A percentile compares a stretch with the other conserved stretches of the same genome.
These are phyloP conservation scores for Pogonocichla stellata DNA, from an alignment of 2,113 vertebrate species.

Conservation along the genomic window DNA sequence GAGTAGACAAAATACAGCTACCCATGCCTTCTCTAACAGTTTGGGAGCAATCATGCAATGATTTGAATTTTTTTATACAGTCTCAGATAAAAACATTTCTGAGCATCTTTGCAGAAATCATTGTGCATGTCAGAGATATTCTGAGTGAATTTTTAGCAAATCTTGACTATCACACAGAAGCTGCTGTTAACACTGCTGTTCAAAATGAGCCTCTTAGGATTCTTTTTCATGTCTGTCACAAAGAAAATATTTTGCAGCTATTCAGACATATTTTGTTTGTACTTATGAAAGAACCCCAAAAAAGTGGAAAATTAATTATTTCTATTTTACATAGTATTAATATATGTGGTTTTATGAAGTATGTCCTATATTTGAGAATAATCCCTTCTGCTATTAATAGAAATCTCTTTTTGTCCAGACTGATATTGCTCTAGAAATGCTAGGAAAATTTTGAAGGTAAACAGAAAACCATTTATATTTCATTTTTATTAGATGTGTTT, in stretches of 20 bases:
- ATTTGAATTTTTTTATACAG: not conserved
- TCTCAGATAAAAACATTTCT: not conserved
- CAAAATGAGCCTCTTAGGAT: not conserved
- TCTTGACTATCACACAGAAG: not conserved
- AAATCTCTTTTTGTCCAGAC: not conserved
- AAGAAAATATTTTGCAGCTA: not conserved
- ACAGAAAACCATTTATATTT: not conserved
- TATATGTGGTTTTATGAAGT: not conserved
- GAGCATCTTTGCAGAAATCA: not conserved
- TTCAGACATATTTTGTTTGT: not conserved
- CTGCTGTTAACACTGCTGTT: not conserved
- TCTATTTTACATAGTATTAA: not conserved
- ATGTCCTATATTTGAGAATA: not conserved
- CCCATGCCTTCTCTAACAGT: not conserved
- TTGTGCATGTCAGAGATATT: not conserved
- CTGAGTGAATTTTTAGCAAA: not conserved
- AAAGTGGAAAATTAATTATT: not conserved
- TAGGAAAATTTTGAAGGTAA: not conserved
- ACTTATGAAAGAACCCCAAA: not conserved
- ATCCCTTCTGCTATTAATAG: not conserved
- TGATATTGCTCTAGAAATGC: not conserved
- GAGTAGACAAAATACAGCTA: not conserved
- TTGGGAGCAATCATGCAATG: not conserved
- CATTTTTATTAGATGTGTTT: not conserved
- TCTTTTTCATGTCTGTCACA: not conserved